Base-by-base conservation (phyloP, 1,140 invertebrate genomes). In the Ooceraea biroi region DNA sequence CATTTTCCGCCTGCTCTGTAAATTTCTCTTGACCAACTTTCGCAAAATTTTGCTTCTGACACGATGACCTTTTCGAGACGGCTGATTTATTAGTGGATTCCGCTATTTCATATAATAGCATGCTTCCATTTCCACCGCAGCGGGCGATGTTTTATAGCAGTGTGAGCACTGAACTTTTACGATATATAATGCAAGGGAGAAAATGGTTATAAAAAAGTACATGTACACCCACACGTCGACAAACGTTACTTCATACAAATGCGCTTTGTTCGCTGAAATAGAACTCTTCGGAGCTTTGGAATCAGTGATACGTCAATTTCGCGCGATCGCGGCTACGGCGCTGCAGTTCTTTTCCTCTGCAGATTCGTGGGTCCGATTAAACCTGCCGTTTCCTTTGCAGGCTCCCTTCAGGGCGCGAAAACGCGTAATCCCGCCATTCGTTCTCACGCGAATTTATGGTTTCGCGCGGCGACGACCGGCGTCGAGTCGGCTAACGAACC, bases 401-500 rank as follows among this genome's bases (percentile, higher is more conserved):
- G 22, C 65, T 46, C 44, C 41, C 71, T 66, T 55, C 44, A 27
- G 14, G 46, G 48, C 36, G 60, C 68, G 86, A 77, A 76, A 76
- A 77, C 30, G 60, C 60, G 46, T 41, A 77, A 66, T 68, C 46
- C 11, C 69, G 72, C 74, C 87, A 89, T 89, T 89, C 82, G 87
- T 89, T 87, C 60, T 63, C 77, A 25, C 57, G n/a, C 82, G 83
- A 86, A 89, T 89, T 89, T 89, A 89, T 89, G 73, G 88, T 86
- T 89, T 86, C 85, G 84, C 69, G 85, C 52, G 60, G 73, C 50
- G 72, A 88, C 85, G 82, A 82, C 80, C 85, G 82, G 82, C 83
- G 87, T 88, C 88, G 86, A 86, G 80, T 60, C 61, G 77, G 65
- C 87, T 89, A 89, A 89, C 88, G 88, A 89, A 89, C 78, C 58